These are phyloP conservation scores for Rhombomys opimus DNA, from an alignment of 2,113 vertebrate genomes.

Conservation along the genomic window DNA sequence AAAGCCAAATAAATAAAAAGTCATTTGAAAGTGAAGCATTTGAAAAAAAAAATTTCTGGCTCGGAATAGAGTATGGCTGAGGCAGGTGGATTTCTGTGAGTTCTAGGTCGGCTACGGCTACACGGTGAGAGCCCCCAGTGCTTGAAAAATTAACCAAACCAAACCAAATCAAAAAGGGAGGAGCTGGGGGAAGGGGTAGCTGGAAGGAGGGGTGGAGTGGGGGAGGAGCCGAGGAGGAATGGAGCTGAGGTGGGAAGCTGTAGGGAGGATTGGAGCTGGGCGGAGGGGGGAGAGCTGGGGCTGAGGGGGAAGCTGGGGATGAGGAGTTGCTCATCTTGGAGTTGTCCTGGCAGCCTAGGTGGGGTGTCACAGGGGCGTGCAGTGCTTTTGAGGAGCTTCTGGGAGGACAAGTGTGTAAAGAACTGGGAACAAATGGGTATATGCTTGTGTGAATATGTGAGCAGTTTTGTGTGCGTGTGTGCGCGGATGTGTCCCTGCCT, in stretches of 20 bases:
- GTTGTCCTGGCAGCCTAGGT: background rate
- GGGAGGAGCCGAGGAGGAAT: background rate
- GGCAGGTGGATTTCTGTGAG: background rate
- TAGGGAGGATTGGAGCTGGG: no score
- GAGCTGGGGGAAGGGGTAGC: background rate
- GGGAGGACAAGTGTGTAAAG: background rate
- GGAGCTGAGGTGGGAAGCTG: accelerated
- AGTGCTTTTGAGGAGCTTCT: background rate
- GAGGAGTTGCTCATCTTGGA: background rate
- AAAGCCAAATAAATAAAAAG: no score
- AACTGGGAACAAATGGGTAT: background rate
- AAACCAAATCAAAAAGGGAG: background rate
- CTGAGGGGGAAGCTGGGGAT: background rate
- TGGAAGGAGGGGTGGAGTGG: background rate
- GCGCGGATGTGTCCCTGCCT: background rate
- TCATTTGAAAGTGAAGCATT: background rate
- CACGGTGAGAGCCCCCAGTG: background rate
- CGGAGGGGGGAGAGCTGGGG: background rate
- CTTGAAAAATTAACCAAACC: background rate
- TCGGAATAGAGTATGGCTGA: background rate
- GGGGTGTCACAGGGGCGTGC: background rate
- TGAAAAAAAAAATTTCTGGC: background rate
- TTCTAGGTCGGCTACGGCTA: background rate
- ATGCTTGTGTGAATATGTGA: background rate
- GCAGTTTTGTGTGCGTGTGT: background rate